A percentile compares a stretch with the other conserved stretches of the same genome.
Conservation (phyloP, 2,797 vertebrate species). For the Chromobotia macracanthus region DNA sequence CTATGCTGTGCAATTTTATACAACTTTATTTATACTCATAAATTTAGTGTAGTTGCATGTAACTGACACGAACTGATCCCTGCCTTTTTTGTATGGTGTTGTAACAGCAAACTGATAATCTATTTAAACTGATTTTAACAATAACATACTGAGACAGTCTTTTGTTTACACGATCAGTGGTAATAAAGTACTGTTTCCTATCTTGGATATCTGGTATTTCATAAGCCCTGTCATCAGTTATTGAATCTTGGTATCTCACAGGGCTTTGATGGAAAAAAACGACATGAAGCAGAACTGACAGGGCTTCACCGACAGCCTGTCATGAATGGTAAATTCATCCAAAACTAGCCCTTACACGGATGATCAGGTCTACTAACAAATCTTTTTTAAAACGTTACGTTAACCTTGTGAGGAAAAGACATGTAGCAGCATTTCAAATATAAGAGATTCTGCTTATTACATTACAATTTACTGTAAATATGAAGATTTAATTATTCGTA, state of each 20-base stretch:
- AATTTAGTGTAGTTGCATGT: not conserved
- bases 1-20: not conserved
- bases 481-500: slow-evolving; percentile 52
- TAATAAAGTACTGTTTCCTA: not conserved
- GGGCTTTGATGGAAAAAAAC: not conserved
- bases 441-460: slow-evolving; percentile 54
- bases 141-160: no score
- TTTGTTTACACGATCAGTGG: not conserved
- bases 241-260: not conserved
- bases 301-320: not conserved
- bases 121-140: no score
- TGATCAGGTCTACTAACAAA: slow-evolving; percentile 4
- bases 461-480: slow-evolving; percentile 27
- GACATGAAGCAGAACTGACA: slow-evolving; percentile 13
- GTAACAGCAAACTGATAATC: no score
- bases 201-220: slow-evolving; percentile 24
- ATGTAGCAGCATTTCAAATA: slow-evolving; percentile 81
- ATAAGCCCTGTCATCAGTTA: not conserved
- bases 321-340: not conserved
- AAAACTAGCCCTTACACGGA: slow-evolving; percentile 46
- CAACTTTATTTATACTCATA: not conserved
- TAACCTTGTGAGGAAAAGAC: slow-evolving; percentile 84
- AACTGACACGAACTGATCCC: not conserved
- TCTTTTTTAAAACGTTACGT: slow-evolving; percentile 55
- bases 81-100: not conserved